These are phyloP conservation scores for Turnix velox DNA, from an alignment of 2,113 vertebrate species.

Conservation along the genomic window DNA sequence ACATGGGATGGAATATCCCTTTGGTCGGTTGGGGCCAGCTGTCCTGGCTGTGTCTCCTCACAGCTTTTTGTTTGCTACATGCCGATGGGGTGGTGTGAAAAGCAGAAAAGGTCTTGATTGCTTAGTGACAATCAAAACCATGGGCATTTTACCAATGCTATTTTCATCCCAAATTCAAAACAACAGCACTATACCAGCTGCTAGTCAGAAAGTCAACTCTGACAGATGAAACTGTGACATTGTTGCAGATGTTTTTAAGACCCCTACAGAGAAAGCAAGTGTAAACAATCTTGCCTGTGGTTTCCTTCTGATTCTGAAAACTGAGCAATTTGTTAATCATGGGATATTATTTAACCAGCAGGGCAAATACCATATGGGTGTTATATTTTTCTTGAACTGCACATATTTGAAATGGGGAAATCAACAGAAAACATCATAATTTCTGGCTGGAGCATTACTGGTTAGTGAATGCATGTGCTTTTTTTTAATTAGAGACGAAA, in stretches of 20 bases:
- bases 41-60: background rate
- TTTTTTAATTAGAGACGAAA: background rate
- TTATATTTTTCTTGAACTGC: slow-evolving; percentile 30
- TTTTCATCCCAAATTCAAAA: background rate
- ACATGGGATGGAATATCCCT: background rate
- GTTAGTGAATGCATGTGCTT: background rate
- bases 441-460: no score
- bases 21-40: background rate
- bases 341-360: slow-evolving; percentile 60
- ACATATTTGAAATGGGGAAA: slow-evolving; percentile 11
- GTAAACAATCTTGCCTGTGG: slow-evolving; percentile 39
- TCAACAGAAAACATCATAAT: background rate
- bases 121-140: background rate
- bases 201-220: background rate
- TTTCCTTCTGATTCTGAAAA: slow-evolving; percentile 48
- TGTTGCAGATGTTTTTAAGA: slow-evolving; percentile 48
- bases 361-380: slow-evolving; percentile 29
- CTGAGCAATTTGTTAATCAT: slow-evolving; percentile 53
- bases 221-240: background rate
- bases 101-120: background rate
- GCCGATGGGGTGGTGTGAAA: background rate
- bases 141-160: background rate
- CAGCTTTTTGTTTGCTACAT: background rate
- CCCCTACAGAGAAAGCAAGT: slow-evolving; percentile 29
- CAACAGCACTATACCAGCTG: background rate